phyloP scores from a whole-genome alignment of 1,140 invertebrate species.

The Philaenus spumarius region DNA sequence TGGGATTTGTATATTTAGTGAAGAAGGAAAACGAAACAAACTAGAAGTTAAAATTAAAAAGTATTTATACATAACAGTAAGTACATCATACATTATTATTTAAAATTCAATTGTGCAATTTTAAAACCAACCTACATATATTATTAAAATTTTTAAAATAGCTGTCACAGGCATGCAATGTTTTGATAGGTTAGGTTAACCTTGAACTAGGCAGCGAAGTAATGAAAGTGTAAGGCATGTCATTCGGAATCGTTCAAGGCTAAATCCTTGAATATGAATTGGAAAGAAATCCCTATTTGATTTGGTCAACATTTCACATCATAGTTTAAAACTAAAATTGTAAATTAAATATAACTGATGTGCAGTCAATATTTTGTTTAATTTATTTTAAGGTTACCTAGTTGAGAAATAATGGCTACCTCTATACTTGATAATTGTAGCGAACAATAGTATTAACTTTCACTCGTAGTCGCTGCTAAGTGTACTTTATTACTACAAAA shows the following conservation, averaged over 20 bases:
- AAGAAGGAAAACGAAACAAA: conserved; percentile 44
- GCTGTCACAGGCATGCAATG: not conserved
- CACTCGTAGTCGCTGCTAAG: no score
- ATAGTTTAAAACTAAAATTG: no score
- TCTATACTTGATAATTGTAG: no score
- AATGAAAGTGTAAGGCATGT: not conserved
- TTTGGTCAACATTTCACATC: no score
- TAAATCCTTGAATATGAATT: no score
- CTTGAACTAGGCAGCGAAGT: not conserved
- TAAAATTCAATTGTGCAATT: not conserved
- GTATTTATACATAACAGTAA: conserved; percentile 48
- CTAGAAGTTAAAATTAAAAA: conserved; percentile 48
- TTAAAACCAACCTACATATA: conserved; percentile 1
- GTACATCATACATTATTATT: conserved; percentile 20
- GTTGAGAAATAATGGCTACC: no score
- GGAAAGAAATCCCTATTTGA: no score
- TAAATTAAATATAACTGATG: no score
- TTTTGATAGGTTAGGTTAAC: conserved; percentile 11
- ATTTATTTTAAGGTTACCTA: no score
- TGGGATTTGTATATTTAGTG: conserved; percentile 44
- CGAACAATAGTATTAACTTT: no score
- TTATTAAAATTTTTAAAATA: not conserved
- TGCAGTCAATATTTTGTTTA: no score
- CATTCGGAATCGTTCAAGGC: conserved; percentile 24
- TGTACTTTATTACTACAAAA: no score